phyloP scores from a whole-genome alignment of 2,113 vertebrate genomes.

The Melanotaenia duboulayi region DNA sequence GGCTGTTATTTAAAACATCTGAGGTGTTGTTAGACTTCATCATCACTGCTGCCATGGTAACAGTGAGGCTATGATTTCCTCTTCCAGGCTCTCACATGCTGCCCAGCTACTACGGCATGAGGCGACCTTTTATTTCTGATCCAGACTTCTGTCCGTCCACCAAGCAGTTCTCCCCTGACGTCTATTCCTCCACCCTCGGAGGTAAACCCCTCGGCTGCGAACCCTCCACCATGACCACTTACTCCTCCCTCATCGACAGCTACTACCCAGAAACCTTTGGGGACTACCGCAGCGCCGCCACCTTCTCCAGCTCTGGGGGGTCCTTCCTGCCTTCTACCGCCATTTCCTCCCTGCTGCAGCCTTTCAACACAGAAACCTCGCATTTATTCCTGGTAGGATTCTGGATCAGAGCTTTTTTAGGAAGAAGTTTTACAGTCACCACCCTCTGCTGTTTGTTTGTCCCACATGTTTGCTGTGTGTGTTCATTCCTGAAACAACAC shows the following conservation, averaged over 20 bases:
- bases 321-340: slow-evolving; percentile 84
- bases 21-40: too few species aligned
- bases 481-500: too few species aligned
- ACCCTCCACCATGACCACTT: slow-evolving; percentile 78
- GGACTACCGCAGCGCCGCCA: slow-evolving; percentile 82
- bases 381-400: slow-evolving; percentile 86
- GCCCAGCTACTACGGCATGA: slow-evolving; percentile 86
- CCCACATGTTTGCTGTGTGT: too few species aligned
- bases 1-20: background rate
- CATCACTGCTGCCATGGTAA: background rate
- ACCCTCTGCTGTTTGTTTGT: too few species aligned
- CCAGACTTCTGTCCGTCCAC: slow-evolving; percentile 84
- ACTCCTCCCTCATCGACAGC: slow-evolving; percentile 86
- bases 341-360: slow-evolving; percentile 85
- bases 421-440: background rate
- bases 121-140: slow-evolving; percentile 88
- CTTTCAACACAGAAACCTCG: slow-evolving; percentile 85
- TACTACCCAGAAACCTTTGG: slow-evolving; percentile 86
- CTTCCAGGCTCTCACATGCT: slow-evolving; percentile 84
- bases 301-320: slow-evolving; percentile 76
- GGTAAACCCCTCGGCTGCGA: slow-evolving; percentile 88
- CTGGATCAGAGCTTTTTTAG: background rate
- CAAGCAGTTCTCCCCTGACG: slow-evolving; percentile 86
- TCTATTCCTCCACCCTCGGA: slow-evolving; percentile 78
- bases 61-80: background rate